Evolutionary conservation across 2,113 vertebrate species (phyloP).

Genomic region (Ascaphus truei): DNA sequence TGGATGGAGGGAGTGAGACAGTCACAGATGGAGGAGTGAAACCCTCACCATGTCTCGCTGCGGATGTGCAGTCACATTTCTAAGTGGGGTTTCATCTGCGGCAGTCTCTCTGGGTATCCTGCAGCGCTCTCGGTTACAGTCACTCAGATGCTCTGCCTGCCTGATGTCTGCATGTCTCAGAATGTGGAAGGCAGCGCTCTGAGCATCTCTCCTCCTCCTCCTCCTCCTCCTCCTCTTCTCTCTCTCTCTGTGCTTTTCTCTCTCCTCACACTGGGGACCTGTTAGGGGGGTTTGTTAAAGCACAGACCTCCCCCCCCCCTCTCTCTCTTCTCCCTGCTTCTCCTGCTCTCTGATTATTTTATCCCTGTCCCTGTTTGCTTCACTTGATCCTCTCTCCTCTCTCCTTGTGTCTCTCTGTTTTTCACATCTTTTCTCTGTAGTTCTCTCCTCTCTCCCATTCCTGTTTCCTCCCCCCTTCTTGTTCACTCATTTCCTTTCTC

Average conservation of each 20-base stretch:
- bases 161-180: too few relatives aligned
- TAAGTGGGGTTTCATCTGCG: neutral
- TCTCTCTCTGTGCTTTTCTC: neutral
- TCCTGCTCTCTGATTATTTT: neutral
- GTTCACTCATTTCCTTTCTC: neutral
- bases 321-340: neutral
- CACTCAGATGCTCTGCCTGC: neutral
- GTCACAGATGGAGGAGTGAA: neutral
- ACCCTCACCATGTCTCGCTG: constrained; percentile 27
- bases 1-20: neutral
- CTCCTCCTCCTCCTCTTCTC: neutral
- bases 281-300: neutral
- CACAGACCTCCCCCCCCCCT: neutral
- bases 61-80: constrained; percentile 7
- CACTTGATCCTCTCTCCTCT: neutral
- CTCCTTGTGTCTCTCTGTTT: neutral
- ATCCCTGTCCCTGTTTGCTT: neutral
- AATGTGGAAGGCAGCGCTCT: neutral
- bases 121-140: neutral
- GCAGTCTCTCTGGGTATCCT: neutral
- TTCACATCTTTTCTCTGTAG: neutral
- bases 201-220: neutral
- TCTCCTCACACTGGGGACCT: constrained; percentile 18
- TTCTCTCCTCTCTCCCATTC: neutral
- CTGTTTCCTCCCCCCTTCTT: neutral